Conservation (phyloP, 2,113 vertebrate genomes). For the Vidua chalybeata region DNA sequence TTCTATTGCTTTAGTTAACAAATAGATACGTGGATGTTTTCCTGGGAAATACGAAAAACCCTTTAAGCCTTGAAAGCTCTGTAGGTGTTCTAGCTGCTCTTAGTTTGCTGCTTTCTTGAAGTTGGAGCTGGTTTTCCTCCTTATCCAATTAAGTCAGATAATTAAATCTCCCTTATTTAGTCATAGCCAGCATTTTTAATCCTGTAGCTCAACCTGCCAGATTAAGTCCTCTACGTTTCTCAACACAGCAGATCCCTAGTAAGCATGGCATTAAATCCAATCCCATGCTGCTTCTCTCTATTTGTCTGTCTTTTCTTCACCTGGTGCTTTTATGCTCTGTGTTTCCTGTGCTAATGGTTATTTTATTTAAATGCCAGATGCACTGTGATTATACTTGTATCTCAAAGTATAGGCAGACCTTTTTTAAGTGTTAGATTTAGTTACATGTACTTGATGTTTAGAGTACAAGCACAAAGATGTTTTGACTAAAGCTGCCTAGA, state of each 20-base stretch:
- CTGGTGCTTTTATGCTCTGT: not conserved
- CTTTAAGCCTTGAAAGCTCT: not conserved
- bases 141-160: slow-evolving; percentile 36
- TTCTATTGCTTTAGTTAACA: not conserved
- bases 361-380: slow-evolving; percentile 42
- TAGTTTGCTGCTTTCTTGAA: not conserved
- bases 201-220: not conserved
- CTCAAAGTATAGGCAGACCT: not conserved
- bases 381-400: not conserved
- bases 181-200: slow-evolving; percentile 43
- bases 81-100: slow-evolving; percentile 2
- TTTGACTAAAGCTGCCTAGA: slow-evolving; percentile 36
- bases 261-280: slow-evolving; percentile 36
- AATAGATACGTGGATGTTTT: not conserved
- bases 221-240: slow-evolving; percentile 32
- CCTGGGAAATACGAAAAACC: not conserved
- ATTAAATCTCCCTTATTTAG: slow-evolving; percentile 32
- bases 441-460: slow-evolving; percentile 12
- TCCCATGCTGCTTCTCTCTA: not conserved
- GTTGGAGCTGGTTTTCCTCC: slow-evolving; percentile 26
- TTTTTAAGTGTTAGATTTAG: slow-evolving; percentile 9
- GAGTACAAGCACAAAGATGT: slow-evolving; percentile 2
- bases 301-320: slow-evolving; percentile 17
- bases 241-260: not conserved
- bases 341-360: slow-evolving; percentile 14